Evolutionary conservation across 2,113 vertebrate genomes (phyloP).

Genomic region (Uria lomvia): DNA sequence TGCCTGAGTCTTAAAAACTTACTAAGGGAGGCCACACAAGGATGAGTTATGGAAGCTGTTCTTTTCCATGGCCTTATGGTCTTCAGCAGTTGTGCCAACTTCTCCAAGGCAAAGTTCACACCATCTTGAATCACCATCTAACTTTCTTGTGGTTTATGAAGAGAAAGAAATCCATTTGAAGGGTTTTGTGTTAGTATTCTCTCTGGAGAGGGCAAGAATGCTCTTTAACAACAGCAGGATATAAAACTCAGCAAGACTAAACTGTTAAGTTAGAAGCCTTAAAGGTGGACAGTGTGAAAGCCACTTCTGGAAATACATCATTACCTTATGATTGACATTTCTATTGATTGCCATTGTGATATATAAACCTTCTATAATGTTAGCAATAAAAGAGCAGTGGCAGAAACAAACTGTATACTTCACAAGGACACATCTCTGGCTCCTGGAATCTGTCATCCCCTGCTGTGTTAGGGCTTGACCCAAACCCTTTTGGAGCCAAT

Average conservation of each 20-base stretch:
- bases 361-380: neutral
- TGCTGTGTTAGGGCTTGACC: neutral
- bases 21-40: neutral
- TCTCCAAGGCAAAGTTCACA: neutral
- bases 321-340: constrained; percentile 14
- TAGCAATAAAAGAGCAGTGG: neutral
- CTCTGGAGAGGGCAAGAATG: neutral
- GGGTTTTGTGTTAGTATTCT: neutral
- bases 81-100: neutral
- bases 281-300: neutral
- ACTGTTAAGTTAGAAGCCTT: neutral
- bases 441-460: neutral
- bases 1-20: neutral
- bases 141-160: neutral
- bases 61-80: neutral
- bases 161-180: neutral
- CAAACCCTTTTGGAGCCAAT: neutral
- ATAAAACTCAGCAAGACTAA: constrained; percentile 24
- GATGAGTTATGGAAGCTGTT: neutral
- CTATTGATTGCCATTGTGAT: neutral
- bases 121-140: neutral
- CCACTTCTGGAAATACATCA: constrained; percentile 3
- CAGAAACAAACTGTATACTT: neutral
- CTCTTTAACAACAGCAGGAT: neutral
- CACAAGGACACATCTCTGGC: neutral